Evolutionary conservation across 2,113 vertebrate genomes (phyloP).

Genomic region (Rattus norvegicus): DNA sequence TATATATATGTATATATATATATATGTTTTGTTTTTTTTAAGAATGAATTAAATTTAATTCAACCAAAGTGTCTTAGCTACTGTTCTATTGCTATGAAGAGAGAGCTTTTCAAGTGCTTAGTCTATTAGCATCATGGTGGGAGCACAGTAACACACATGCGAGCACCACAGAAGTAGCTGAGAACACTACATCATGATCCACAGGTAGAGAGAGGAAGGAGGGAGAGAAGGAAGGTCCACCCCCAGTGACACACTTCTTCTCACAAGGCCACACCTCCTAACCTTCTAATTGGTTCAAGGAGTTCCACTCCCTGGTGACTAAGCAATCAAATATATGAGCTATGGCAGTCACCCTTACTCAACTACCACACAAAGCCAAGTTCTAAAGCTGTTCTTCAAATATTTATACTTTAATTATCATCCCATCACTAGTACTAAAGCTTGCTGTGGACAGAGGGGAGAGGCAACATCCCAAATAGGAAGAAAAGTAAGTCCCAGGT

Average conservation of each 20-base stretch:
- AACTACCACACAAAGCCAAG: neutral
- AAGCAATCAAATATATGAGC: neutral
- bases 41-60: neutral
- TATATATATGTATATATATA: too few relatives aligned
- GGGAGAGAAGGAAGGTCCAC: neutral
- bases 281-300: neutral
- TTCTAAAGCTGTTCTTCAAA: neutral
- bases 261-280: neutral
- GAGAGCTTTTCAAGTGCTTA: neutral
- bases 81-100: neutral
- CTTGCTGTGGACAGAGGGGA: neutral
- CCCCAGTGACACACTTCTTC: neutral
- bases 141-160: neutral
- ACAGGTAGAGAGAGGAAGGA: neutral
- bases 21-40: neutral
- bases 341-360: neutral
- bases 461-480: neutral
- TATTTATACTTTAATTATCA: neutral
- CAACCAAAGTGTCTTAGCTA: neutral
- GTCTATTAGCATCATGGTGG: neutral
- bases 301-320: neutral
- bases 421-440: neutral
- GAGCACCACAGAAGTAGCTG: too few relatives aligned
- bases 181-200: neutral
- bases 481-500: neutral